Conservation (phyloP, 2,888 invertebrate genomes). For the Alitta virens region DNA sequence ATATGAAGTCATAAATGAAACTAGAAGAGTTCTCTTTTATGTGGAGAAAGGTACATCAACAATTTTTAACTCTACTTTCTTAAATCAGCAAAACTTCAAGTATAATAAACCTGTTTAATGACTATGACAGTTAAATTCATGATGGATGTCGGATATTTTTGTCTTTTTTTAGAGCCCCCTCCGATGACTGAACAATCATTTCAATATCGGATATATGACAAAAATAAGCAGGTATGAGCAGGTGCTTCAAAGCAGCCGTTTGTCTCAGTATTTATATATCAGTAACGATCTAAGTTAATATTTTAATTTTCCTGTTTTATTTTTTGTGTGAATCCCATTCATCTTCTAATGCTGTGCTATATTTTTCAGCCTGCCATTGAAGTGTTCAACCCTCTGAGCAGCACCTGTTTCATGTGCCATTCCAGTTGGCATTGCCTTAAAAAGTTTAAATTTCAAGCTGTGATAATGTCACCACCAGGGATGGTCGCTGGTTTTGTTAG, state of each 20-base stretch:
- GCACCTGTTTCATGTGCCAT: conserved; percentile 28
- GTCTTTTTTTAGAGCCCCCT: conserved; percentile 18
- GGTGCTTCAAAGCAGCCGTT: background rate
- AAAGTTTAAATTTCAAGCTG: conserved; percentile 26
- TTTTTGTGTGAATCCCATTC: too few relatives aligned
- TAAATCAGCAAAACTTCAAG: too few relatives aligned
- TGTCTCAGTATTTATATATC: too few relatives aligned
- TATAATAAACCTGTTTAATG: too few relatives aligned
- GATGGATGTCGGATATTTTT: too few relatives aligned
- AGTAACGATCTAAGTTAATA: too few relatives aligned
- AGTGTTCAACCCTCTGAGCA: conserved; percentile 24
- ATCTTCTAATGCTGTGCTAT: too few relatives aligned
- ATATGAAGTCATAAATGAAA: conserved; percentile 29
- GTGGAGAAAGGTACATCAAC: conserved; percentile 27
- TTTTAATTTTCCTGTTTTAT: too few relatives aligned
- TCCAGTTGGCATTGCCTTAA: conserved; percentile 28
- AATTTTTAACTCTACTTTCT: too few relatives aligned
- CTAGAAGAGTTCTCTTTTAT: conserved; percentile 26
- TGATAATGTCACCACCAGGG: conserved; percentile 28
- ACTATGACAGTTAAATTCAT: too few relatives aligned
- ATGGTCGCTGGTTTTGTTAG: conserved; percentile 28
- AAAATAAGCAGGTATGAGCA: conserved; percentile 20
- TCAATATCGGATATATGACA: conserved; percentile 21
- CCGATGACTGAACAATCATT: conserved; percentile 19
- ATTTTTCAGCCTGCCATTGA: conserved; percentile 25